Evolutionary conservation across 2,113 vertebrate genomes (phyloP).

Genomic region (Aspiorhynchus laticeps): DNA sequence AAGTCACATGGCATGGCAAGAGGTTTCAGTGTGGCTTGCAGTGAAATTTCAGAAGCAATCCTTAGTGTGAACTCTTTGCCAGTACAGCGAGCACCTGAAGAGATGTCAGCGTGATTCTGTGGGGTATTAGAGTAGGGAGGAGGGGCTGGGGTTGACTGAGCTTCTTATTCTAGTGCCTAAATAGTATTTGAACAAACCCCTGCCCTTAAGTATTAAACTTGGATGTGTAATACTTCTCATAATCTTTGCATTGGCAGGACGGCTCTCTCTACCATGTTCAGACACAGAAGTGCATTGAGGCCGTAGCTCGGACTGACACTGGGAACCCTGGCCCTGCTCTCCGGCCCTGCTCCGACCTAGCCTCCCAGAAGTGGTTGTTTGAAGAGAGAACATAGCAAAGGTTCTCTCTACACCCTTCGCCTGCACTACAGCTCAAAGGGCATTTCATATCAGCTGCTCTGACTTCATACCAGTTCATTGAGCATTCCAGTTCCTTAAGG

Average conservation of each 20-base stretch:
- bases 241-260: constrained; percentile 76
- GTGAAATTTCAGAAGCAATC: constrained; percentile 25
- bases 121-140: neutral
- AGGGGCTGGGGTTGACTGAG: neutral
- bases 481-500: neutral
- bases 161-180: neutral
- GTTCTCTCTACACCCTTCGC: neutral
- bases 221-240: neutral
- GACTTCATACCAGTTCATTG: neutral
- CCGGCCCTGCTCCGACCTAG: constrained; percentile 77
- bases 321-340: constrained; percentile 80
- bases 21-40: constrained; percentile 10
- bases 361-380: constrained; percentile 91
- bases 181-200: neutral
- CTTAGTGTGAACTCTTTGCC: constrained; percentile 20
- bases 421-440: neutral
- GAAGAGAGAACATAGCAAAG: constrained; percentile 74
- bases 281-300: constrained; percentile 87
- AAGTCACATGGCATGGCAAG: constrained; percentile 3
- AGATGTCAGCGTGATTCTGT: neutral
- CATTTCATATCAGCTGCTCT: neutral
- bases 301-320: constrained; percentile 66
- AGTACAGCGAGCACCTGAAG: neutral
- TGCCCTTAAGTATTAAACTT: neutral
- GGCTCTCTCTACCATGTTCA: constrained; percentile 81